phyloP scores from a whole-genome alignment of 23 tunicate species.

The Aplidium turbinatum region DNA sequence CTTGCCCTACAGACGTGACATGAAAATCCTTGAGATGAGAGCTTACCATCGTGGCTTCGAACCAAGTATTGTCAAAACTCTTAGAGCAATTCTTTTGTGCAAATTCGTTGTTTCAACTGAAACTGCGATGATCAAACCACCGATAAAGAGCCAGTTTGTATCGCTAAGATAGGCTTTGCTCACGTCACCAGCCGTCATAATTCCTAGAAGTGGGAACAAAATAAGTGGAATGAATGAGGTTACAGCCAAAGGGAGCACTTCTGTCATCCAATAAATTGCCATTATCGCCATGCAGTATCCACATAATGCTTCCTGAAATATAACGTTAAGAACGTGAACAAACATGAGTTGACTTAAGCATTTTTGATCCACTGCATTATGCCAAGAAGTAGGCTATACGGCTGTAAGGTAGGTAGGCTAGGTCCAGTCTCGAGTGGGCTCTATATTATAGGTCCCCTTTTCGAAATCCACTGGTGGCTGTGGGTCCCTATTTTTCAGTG shows the following conservation, averaged over 20 bases:
- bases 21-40: too few relatives aligned
- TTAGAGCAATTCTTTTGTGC: constrained; percentile 83
- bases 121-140: constrained; percentile 80
- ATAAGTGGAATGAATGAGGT: constrained; percentile 83
- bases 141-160: constrained; percentile 80
- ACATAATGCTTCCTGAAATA: constrained; percentile 61
- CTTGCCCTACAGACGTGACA: too few relatives aligned
- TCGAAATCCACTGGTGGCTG: too few relatives aligned
- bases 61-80: constrained; percentile 69
- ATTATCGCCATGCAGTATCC: constrained; percentile 67
- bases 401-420: too few relatives aligned
- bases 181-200: constrained; percentile 56
- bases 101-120: constrained; percentile 59
- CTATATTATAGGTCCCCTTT: too few relatives aligned
- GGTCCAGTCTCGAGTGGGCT: too few relatives aligned
- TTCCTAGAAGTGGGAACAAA: constrained; percentile 73
- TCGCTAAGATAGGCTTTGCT: constrained; percentile 64
- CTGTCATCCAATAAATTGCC: constrained; percentile 94
- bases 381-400: too few relatives aligned
- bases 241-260: constrained; percentile 73
- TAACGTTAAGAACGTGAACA: too few relatives aligned
- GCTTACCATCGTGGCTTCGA: constrained; percentile 69
- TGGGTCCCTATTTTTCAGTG: too few relatives aligned
- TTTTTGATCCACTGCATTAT: too few relatives aligned
- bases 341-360: too few relatives aligned